Base-by-base conservation (phyloP, 1,140 invertebrate genomes). In the Diabrotica virgifera region DNA sequence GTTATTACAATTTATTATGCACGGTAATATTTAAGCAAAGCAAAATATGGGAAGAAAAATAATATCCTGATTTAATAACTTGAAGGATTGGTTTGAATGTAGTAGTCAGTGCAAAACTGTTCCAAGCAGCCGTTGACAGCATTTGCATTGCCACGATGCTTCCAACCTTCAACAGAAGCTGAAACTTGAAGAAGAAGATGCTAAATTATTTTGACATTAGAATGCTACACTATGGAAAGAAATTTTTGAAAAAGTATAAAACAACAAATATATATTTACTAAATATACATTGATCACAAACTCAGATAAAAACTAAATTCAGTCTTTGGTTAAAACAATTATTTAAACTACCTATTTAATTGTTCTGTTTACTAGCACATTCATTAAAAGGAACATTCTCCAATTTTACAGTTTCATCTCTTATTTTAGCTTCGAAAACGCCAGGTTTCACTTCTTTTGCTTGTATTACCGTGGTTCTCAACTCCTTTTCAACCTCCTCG, bases 391-490 rank as follows among this genome's bases (percentile, higher is more conserved):
- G 80, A 40, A 81, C 73, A 77, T 87, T 86, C 14, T 85, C 82
- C 37, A 85, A 63, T 70, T 81, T 82, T 0, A 76, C 52, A 24
- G 82, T 85, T 52, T 87, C 84, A 62, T 80, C 68, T 14, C 76
- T 82, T 52, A 87, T 82, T 63, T 74, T 80, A 40, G 82, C 79
- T 67, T 82, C 82, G 78, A 80, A 87, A 67, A 80, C 79, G 62
- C 85, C 85, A 66, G 86, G 83, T 73, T 80, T 77, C 6, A 83
- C 82, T 80, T 88, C 80, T 67, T 77, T 76, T 11, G 84, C 83
- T 80, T 89, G 86, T 61, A 90, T 84, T 35, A 90, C 82, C 67
- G 83, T 85, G 9, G 84, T 87, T 75, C 80, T 82, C 7, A 89
- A 68, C 79, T 89, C 86, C 55, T 76, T 74, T 78, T 89, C 86